A percentile compares a stretch with the other conserved stretches of the same genome.
phyloP scores from a whole-genome alignment of 2,113 vertebrate genomes.

The Ochotona curzoniae region DNA sequence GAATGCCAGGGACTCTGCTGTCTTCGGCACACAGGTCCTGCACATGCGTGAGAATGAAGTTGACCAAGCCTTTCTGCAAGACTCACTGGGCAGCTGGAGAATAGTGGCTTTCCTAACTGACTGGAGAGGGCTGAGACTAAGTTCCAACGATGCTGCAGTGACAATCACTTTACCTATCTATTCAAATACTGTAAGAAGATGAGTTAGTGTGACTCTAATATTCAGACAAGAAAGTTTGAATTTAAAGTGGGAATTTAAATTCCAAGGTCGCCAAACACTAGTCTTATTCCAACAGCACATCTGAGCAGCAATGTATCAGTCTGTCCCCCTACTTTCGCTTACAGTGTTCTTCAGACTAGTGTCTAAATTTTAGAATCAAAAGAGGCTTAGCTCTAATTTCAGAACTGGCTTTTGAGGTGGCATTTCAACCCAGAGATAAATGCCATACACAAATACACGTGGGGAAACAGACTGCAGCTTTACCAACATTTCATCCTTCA shows the following conservation, averaged over 20 bases:
- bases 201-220: neutral
- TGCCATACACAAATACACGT: neutral
- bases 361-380: constrained; percentile 32
- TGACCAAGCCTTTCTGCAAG: too few species aligned
- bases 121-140: neutral
- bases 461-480: neutral
- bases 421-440: constrained; percentile 12
- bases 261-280: neutral
- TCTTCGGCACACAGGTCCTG: neutral
- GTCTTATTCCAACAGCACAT: neutral
- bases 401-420: constrained; percentile 5
- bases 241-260: neutral
- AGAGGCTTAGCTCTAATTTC: constrained; percentile 36
- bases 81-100: neutral
- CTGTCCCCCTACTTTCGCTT: neutral
- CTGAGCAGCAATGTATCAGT: neutral
- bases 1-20: neutral
- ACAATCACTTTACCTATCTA: neutral
- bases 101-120: neutral
- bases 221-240: neutral
- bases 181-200: neutral
- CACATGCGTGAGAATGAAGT: neutral
- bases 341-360: neutral
- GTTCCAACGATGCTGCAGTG: neutral
- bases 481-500: neutral